Base-by-base conservation (phyloP, 2,888 invertebrate species). In the Ophion ellenae region DNA sequence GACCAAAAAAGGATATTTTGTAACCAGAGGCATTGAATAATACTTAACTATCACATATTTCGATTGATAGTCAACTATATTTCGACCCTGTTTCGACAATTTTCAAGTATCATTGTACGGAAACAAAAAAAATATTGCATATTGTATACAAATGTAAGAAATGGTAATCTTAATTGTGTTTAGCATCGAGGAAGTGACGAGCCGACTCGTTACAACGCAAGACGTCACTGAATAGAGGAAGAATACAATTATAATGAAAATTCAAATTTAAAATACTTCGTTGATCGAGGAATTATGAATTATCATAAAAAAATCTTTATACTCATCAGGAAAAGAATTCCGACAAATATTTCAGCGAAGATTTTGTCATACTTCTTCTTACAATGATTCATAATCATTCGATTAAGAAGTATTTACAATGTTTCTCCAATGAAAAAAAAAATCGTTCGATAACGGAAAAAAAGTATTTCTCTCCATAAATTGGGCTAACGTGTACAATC, bases 81-180 rank as follows among this genome's bases (percentile, higher is more conserved):
- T 83, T 82, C 79, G 71, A 85, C 20, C 59, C 83, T 73, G 78
- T 78, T 77, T 80, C 57, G 70, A 87, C 59, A 78, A 81, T 61
- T 86, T 80, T 67, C 57, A 53, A 69, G 73, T 83, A 76, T 67
- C 53, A 61, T 79, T 32, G 76, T 83, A 85, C 75, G 79, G 75
- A 67, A 45, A 57, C 66, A 36, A 28, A 32, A 61, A n/a, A 75
- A 64, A 66, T 2, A 32, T 76, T 84, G 66, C 61, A 61, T 69
- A 81, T 53, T 73, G 81, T 84, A 84, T 67, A 81, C 17, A 78
- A 81, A 81, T 77, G 80, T 84, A 84, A 81, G 81, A 84, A 84
- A 77, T 73, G 20, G 71, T 84, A 77, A 77, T 73, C 61, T 75
- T 81, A 75, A 64, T 75, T 53, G 40, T 53, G 53, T 53, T 64